phyloP scores from a whole-genome alignment of 2,888 invertebrate species.

The Pammene fasciana region DNA sequence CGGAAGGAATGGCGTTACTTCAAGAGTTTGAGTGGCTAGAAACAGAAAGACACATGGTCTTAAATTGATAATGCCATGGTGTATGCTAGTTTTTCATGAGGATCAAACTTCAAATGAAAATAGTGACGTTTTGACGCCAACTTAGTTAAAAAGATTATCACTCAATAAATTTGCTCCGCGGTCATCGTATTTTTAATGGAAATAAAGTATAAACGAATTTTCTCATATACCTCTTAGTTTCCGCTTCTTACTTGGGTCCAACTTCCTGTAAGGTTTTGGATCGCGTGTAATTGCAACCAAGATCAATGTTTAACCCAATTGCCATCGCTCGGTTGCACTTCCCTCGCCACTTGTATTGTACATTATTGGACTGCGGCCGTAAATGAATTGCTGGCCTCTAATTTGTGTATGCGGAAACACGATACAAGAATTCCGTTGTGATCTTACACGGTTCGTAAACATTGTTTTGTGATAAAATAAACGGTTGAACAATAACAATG shows the following conservation, averaged over 20 bases:
- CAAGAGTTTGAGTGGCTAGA: too few species aligned
- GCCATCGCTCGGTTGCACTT: slow-evolving; percentile 47
- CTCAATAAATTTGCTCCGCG: too few species aligned
- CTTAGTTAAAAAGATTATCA: too few species aligned
- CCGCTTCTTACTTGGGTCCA: slow-evolving; percentile 33
- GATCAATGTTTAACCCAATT: slow-evolving; percentile 57
- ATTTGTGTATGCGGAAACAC: slow-evolving; percentile 17
- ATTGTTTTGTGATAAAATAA: slow-evolving; percentile 1
- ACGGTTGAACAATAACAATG: neutral
- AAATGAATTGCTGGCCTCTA: slow-evolving; percentile 5
- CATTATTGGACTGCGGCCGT: neutral
- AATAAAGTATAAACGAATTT: too few species aligned
- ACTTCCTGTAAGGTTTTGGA: slow-evolving; percentile 36
- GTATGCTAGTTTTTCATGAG: too few species aligned
- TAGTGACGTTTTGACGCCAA: too few species aligned
- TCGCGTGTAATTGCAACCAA: slow-evolving; percentile 58
- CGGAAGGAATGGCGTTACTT: too few species aligned
- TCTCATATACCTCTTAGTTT: neutral
- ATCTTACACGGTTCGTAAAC: neutral
- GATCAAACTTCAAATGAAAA: too few species aligned
- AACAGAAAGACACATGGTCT: too few species aligned
- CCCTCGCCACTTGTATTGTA: neutral
- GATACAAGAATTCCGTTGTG: slow-evolving; percentile 7
- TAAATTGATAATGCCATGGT: too few species aligned
- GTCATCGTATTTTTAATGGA: too few species aligned